These are phyloP conservation scores for Calyptomena viridis DNA, from an alignment of 2,113 vertebrate genomes.

Conservation along the genomic window DNA sequence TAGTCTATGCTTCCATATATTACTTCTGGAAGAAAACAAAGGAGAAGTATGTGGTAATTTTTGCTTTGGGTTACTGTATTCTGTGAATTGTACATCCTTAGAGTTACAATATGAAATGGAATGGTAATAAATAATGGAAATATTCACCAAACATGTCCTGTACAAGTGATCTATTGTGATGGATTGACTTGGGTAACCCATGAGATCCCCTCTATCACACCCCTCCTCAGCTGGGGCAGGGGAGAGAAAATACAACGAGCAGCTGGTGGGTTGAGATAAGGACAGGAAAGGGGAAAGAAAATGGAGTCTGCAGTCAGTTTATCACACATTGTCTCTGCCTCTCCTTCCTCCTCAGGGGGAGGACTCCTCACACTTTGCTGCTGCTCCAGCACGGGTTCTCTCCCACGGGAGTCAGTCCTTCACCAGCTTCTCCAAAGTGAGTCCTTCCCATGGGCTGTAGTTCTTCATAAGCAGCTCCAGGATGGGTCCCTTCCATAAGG, in stretches of 20 bases:
- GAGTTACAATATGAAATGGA: not conserved
- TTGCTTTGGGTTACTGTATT: not conserved
- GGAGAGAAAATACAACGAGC: not conserved
- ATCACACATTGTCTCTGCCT: not conserved
- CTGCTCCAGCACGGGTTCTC: not conserved
- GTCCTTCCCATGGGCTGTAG: not conserved
- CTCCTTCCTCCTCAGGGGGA: not conserved
- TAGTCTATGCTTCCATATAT: not conserved
- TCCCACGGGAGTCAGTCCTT: not conserved
- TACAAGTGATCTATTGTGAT: not conserved
- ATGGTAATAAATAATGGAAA: not conserved
- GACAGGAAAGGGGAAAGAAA: too few relatives aligned
- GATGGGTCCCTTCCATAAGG: not conserved
- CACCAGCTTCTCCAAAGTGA: not conserved
- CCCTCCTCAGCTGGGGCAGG: too few relatives aligned
- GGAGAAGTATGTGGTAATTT: not conserved
- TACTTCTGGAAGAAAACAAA: not conserved
- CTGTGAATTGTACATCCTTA: not conserved
- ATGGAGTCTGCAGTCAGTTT: not conserved
- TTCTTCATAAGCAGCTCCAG: not conserved
- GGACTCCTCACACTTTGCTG: not conserved
- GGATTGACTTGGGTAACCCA: not conserved
- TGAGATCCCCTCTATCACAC: not conserved
- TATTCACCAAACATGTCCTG: not conserved
- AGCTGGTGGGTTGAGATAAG: too few relatives aligned